Conservation (phyloP, 2,113 vertebrate species). For the Macquaria australasica region DNA sequence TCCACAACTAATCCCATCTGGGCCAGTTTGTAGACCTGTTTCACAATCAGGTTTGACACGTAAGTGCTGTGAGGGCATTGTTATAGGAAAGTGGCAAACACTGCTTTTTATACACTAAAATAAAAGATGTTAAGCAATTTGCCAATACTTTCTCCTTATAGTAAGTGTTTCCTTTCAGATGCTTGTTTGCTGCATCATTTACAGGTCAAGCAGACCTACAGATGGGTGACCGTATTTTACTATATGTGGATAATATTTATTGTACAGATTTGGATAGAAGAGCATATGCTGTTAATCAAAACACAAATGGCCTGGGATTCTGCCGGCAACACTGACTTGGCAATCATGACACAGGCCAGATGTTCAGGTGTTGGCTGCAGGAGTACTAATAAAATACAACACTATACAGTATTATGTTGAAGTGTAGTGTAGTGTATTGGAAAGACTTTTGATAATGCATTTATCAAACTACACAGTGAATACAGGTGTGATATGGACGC, state of each 20-base stretch:
- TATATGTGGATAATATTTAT: neutral
- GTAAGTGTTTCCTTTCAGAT: neutral
- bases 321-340: constrained; percentile 15
- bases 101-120: neutral
- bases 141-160: too few species aligned
- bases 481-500: constrained; percentile 16
- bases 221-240: neutral
- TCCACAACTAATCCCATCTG: neutral
- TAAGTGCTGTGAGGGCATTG: neutral
- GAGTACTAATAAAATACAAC: neutral
- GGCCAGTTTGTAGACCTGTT: neutral
- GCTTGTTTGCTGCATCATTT: neutral
- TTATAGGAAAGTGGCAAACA: neutral
- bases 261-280: neutral
- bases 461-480: neutral
- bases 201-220: neutral
- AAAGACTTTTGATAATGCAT: constrained; percentile 2
- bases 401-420: neutral
- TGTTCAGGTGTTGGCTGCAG: neutral
- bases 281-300: constrained; percentile 4
- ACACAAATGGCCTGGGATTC: constrained; percentile 20
- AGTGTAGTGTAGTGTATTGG: neutral
- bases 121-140: neutral
- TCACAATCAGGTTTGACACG: constrained; percentile 5
- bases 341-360: constrained; percentile 13